phyloP scores from a whole-genome alignment of 1,140 invertebrate genomes.

The Drosophila azteca region DNA sequence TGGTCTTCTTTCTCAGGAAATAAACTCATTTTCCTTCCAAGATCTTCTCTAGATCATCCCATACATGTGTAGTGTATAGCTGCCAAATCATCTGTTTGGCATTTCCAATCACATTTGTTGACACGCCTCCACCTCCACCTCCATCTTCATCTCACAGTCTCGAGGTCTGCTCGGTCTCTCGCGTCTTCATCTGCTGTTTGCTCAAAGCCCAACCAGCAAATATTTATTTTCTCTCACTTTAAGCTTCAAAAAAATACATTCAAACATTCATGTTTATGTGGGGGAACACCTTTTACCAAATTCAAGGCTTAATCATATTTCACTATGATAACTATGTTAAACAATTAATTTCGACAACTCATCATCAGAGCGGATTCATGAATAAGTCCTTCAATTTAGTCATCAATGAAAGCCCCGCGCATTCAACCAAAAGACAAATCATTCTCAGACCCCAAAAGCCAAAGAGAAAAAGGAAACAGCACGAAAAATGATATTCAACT shows the following conservation, averaged over 20 bases:
- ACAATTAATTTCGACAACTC: slow-evolving; percentile 23
- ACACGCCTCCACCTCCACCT: slow-evolving; percentile 37
- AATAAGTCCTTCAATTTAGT: slow-evolving; percentile 49
- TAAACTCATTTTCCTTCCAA: background rate
- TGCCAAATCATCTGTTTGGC: slow-evolving; percentile 52
- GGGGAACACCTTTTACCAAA: slow-evolving; percentile 2
- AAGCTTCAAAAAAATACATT: background rate
- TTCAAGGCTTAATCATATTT: slow-evolving; percentile 9
- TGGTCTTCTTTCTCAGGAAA: slow-evolving; percentile 9
- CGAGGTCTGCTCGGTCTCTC: slow-evolving; percentile 19
- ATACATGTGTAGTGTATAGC: too few species aligned
- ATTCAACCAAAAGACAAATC: slow-evolving; percentile 38
- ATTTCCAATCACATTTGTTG: slow-evolving; percentile 57
- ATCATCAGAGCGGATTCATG: slow-evolving; percentile 11
- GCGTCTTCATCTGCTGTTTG: slow-evolving; percentile 18
- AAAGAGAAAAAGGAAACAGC: slow-evolving; percentile 23
- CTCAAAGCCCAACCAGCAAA: slow-evolving; percentile 48
- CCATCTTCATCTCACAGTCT: slow-evolving; percentile 19
- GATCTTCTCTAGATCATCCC: background rate
- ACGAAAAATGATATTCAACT: slow-evolving; percentile 43
- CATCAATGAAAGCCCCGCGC: slow-evolving; percentile 40
- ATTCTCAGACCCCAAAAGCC: slow-evolving; percentile 25
- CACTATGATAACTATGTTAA: slow-evolving; percentile 8
- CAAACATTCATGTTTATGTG: background rate
- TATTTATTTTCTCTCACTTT: slow-evolving; percentile 53